Base-by-base conservation (phyloP, 2,113 vertebrate genomes). In the Prietella phreatophila region DNA sequence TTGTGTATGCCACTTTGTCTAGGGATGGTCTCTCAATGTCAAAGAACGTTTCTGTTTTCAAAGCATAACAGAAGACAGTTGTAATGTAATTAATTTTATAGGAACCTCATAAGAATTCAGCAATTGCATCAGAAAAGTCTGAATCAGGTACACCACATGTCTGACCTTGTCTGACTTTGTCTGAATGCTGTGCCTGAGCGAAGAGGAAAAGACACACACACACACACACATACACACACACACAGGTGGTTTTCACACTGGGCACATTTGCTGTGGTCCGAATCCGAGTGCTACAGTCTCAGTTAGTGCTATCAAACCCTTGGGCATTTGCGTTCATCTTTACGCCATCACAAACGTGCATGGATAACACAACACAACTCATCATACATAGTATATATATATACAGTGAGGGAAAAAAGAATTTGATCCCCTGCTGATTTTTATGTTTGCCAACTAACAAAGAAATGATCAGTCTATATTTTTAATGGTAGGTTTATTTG, bases 141-240 rank as follows among this genome's bases (percentile, higher is more conserved):
- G 39, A 76, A 88, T 61, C 33, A 30, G 39, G 22, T 55, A 85
- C 53, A 61, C 80, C 10, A 19, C 65, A n/a, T 85, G n/a, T 25
- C n/a, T 89, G 84, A 89, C 84, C 87, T 88, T 88, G 73, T 63
- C 36, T 30, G 86, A 63, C 86, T 88, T 84, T 88, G 56, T 50
- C 30, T 53, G 71, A 39, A 30, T 47, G 71, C 60, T 50, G 42
- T 61, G 71, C 39, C 56, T 85, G 69, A 61, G 71, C 30, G 36
- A 17, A 79, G 19, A 22, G 6, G 6, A 42, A 61, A 61, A 61
- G 2, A 19, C 55, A 15, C 55, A 19, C 15, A 15, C 55, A 15
- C 67, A 15, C 39, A 50, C 73, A 47, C 19, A 75, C 19, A 25
- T 20, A 76, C 39, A 76, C 73, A 25, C 42, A 79, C 47, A 79